These are phyloP conservation scores for Elachura formosa DNA, from an alignment of 2,113 vertebrate species.

Conservation along the genomic window DNA sequence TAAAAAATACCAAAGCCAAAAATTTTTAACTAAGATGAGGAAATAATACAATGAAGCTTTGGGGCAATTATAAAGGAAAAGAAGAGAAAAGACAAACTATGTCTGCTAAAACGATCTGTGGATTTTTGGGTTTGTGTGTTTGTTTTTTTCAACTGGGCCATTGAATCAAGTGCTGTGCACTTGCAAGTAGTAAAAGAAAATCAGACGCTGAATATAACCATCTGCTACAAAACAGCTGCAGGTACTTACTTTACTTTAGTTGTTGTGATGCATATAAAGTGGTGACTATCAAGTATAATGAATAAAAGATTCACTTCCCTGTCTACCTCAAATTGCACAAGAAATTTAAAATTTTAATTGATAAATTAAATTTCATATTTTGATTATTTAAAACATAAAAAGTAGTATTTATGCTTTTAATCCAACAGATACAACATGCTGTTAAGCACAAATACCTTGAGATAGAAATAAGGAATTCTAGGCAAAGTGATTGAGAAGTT, in stretches of 20 bases:
- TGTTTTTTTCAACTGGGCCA: neutral
- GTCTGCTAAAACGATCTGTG: neutral
- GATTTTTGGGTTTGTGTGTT: neutral
- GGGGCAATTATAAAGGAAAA: neutral
- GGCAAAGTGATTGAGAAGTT: neutral
- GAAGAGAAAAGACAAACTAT: neutral
- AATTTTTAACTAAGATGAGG: neutral
- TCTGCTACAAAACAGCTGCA: conserved; percentile 51
- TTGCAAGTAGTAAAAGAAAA: neutral
- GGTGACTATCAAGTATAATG: neutral
- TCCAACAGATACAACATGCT: neutral
- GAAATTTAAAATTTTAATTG: neutral
- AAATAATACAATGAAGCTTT: neutral
- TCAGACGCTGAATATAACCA: conserved; percentile 10
- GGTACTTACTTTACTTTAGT: conserved; percentile 12
- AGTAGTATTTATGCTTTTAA: neutral
- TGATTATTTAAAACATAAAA: neutral
- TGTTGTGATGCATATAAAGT: conserved; percentile 1
- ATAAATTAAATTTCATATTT: neutral
- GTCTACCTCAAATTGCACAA: neutral
- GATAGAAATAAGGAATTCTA: neutral
- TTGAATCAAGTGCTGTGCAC: neutral
- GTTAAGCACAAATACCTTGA: neutral
- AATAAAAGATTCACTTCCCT: neutral
- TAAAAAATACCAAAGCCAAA: neutral